Percentiles rank a stretch among this genome's conserved stretches.
These are phyloP conservation scores for Drosophila dives DNA, from an alignment of 2,888 invertebrate species.

Conservation along the genomic window DNA sequence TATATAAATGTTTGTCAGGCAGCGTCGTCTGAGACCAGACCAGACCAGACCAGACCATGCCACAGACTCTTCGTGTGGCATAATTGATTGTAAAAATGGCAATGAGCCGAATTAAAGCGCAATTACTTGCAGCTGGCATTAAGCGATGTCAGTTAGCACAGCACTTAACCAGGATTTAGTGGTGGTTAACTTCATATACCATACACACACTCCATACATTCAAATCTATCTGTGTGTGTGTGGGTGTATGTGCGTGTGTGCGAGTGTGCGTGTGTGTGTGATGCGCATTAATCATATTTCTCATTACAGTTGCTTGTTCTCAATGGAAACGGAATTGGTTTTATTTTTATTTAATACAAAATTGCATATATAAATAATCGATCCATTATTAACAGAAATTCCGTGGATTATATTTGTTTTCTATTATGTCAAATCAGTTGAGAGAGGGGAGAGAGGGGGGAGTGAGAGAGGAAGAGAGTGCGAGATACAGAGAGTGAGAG, in stretches of 20 bases:
- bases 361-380: constrained; percentile 47
- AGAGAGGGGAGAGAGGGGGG: too few species aligned
- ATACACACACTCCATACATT: constrained; percentile 4
- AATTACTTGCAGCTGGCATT: constrained; percentile 78
- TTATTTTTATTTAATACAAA: constrained; percentile 41
- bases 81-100: constrained; percentile 81
- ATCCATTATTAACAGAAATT: constrained; percentile 46
- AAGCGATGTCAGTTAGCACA: constrained; percentile 62
- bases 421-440: constrained; percentile 19
- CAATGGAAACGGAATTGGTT: constrained; percentile 22
- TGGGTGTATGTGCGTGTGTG: neutral
- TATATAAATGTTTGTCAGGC: constrained; percentile 72
- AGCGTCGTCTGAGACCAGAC: constrained; percentile 12
- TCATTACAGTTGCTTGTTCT: constrained; percentile 36
- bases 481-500: too few species aligned
- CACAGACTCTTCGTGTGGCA: constrained; percentile 28
- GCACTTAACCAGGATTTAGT: constrained; percentile 65
- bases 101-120: constrained; percentile 77
- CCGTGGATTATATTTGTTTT: constrained; percentile 26
- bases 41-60: neutral
- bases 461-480: neutral
- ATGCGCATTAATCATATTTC: constrained; percentile 58
- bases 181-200: constrained; percentile 47
- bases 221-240: neutral
- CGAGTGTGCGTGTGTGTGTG: neutral